phyloP scores from a whole-genome alignment of 2,797 vertebrate genomes.

The Etheostoma nigrum region DNA sequence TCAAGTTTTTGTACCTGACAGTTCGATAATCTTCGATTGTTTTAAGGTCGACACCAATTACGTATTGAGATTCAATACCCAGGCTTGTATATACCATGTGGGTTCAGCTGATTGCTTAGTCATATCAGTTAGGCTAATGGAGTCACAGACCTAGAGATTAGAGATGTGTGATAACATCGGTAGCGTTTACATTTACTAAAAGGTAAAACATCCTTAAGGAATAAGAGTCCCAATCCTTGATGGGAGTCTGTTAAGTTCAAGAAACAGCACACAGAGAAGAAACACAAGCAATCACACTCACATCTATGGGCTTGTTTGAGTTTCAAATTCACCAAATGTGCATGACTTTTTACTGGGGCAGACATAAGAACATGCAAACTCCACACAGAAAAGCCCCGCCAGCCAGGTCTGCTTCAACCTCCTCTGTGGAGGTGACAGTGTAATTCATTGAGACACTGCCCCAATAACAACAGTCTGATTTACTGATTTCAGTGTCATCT shows the following conservation, averaged over 20 bases:
- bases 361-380: background rate
- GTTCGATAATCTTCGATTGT: background rate
- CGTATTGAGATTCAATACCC: background rate
- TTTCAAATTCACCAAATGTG: background rate
- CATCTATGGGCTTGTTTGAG: background rate
- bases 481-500: background rate
- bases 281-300: background rate
- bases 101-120: background rate
- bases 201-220: background rate
- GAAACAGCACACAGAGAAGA: background rate
- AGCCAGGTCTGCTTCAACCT: background rate
- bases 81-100: background rate
- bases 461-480: background rate
- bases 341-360: background rate
- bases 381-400: background rate
- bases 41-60: background rate
- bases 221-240: background rate
- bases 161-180: background rate
- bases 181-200: slow-evolving; percentile 1
- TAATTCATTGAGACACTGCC: background rate
- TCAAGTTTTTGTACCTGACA: background rate
- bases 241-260: background rate
- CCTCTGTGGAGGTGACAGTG: background rate
- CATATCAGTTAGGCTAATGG: background rate
- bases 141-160: background rate